These are phyloP conservation scores for Calephelis perditalis DNA, from an alignment of 2,888 invertebrate genomes.

Conservation along the genomic window DNA sequence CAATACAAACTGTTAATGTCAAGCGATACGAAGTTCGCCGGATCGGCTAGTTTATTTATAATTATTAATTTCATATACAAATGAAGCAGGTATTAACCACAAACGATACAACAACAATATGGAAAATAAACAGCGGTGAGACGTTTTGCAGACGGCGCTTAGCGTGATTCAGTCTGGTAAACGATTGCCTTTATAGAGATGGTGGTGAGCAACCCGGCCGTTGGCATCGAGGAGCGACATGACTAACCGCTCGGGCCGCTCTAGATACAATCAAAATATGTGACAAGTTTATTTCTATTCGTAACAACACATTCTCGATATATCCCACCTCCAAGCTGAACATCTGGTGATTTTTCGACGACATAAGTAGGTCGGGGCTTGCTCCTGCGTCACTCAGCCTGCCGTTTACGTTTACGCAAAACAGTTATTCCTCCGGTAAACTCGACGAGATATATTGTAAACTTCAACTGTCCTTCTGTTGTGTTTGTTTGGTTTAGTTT, in stretches of 20 bases:
- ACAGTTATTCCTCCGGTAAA: constrained; percentile 51
- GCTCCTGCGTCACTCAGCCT: constrained; percentile 63
- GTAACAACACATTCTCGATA: constrained; percentile 74
- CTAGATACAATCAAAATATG: constrained; percentile 78
- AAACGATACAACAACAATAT: constrained; percentile 33
- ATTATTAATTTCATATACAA: too few relatives aligned
- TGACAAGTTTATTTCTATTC: constrained; percentile 79
- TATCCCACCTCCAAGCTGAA: constrained; percentile 67
- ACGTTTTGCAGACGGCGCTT: constrained; percentile 78
- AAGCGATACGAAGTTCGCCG: too few relatives aligned
- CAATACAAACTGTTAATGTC: too few relatives aligned
- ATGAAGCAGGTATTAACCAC: constrained; percentile 13
- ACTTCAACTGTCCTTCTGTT: constrained; percentile 14
- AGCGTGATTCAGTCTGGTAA: constrained; percentile 69
- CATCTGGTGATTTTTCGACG: constrained; percentile 75
- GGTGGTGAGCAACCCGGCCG: constrained; percentile 57
- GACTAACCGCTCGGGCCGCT: constrained; percentile 70
- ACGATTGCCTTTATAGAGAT: constrained; percentile 71
- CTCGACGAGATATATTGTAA: constrained; percentile 33
- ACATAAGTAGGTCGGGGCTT: constrained; percentile 77
- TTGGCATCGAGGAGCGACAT: constrained; percentile 72
- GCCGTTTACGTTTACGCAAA: constrained; percentile 66
- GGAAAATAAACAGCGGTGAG: constrained; percentile 62
- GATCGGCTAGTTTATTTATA: too few relatives aligned
- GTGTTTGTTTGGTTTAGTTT: constrained; percentile 1